Conservation (phyloP, 2,888 invertebrate species). For the Fissipunctia ypsillon region DNA sequence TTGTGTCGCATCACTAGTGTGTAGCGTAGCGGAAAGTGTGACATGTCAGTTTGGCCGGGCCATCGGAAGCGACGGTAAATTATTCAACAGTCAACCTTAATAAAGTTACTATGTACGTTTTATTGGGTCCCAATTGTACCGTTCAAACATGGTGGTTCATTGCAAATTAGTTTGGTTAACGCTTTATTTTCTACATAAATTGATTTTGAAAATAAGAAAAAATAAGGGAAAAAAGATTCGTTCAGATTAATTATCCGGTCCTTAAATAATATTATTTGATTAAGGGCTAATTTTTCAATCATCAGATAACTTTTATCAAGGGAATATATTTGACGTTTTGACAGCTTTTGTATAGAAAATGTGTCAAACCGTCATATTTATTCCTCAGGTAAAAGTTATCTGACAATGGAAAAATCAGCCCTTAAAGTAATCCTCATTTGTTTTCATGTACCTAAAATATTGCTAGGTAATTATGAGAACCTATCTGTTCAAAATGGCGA, state of each 20-base stretch:
- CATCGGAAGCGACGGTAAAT: slow-evolving; percentile 66
- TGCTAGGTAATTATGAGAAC: background rate
- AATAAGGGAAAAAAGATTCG: no score
- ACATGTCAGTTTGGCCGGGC: slow-evolving; percentile 53
- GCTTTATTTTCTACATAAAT: background rate
- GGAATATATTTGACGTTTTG: no score
- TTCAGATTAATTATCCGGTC: background rate
- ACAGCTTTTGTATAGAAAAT: no score
- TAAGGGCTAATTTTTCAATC: no score
- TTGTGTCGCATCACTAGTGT: slow-evolving; percentile 50
- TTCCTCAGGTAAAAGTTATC: no score
- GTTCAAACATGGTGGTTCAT: slow-evolving; percentile 46
- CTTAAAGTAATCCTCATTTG: background rate
- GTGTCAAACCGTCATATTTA: no score
- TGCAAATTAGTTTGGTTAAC: slow-evolving; percentile 51
- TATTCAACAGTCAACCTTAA: slow-evolving; percentile 68
- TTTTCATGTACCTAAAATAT: background rate
- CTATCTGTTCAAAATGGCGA: slow-evolving; percentile 3
- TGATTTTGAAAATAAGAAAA: background rate
- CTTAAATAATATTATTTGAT: slow-evolving; percentile 4
- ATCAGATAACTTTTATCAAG: no score
- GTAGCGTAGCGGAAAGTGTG: slow-evolving; percentile 58
- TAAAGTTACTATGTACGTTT: slow-evolving; percentile 64
- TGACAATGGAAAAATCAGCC: no score
- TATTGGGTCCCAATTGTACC: slow-evolving; percentile 64